Evolutionary conservation across 2,888 invertebrate genomes (phyloP).

Genomic region (Diloba caeruleocephala): DNA sequence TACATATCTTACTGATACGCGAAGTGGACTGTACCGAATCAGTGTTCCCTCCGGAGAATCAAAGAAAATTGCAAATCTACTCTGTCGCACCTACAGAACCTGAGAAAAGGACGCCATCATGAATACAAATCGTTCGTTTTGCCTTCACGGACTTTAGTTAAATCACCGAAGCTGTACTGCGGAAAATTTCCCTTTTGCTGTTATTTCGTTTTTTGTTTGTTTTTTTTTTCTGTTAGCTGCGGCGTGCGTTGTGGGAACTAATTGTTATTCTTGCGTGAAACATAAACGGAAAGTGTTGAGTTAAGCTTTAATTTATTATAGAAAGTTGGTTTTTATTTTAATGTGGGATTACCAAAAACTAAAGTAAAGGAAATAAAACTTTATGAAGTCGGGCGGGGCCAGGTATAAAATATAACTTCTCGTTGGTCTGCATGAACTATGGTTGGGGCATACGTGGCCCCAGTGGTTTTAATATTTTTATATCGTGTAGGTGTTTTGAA

Average conservation of each 20-base stretch:
- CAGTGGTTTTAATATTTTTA: no score
- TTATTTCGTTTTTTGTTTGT: conserved; percentile 38
- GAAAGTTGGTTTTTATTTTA: conserved; percentile 29
- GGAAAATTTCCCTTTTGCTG: conserved; percentile 53
- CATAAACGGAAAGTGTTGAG: conserved; percentile 27
- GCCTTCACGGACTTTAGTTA: conserved; percentile 60
- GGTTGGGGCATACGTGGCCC: no score
- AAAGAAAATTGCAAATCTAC: conserved; percentile 55
- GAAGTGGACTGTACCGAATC: conserved; percentile 51
- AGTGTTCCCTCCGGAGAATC: conserved; percentile 54
- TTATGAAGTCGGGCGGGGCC: no score
- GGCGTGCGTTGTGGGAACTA: conserved; percentile 31
- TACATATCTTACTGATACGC: conserved; percentile 34
- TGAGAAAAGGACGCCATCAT: conserved; percentile 60
- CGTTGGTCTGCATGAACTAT: no score
- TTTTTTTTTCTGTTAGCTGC: conserved; percentile 40
- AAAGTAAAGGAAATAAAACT: no score
- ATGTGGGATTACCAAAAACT: conserved; percentile 1
- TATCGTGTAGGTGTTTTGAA: no score
- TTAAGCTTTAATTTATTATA: conserved; percentile 32
- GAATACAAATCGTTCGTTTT: conserved; percentile 63
- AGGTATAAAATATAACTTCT: no score
- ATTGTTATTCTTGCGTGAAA: conserved; percentile 44
- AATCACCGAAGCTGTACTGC: conserved; percentile 60
- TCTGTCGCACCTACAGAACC: conserved; percentile 61